phyloP scores from a whole-genome alignment of 35 echinoderm and acorn worm genomes.

The Amphiura filiformis region DNA sequence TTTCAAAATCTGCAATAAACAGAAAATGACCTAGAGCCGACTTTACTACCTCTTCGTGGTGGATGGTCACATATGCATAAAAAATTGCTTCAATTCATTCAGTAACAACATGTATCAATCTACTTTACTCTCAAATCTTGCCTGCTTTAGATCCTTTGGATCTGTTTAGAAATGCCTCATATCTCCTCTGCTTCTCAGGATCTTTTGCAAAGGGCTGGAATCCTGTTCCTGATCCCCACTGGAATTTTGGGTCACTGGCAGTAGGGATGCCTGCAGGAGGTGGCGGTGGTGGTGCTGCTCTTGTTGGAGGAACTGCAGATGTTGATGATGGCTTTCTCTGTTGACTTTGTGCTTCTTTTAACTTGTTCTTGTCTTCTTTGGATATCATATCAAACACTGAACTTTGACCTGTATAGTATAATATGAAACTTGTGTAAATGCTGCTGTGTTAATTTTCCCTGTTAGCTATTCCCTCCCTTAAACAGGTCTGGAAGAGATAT shows the following conservation, averaged over 20 bases:
- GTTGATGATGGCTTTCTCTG: neutral
- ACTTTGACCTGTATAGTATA: slow-evolving; percentile 15
- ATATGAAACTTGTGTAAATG: no score
- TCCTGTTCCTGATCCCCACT: neutral
- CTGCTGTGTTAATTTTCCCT: no score
- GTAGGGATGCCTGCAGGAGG: neutral
- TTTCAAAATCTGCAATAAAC: no score
- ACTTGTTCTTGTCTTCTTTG: slow-evolving; percentile 30
- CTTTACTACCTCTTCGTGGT: no score
- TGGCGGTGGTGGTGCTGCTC: neutral
- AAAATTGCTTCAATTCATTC: no score
- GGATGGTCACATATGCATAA: no score
- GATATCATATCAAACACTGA: slow-evolving; percentile 49
- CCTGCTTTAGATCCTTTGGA: neutral
- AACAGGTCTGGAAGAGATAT: no score
- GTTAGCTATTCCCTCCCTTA: no score
- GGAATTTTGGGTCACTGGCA: slow-evolving; percentile 4
- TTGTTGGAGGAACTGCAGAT: neutral
- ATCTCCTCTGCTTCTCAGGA: slow-evolving; percentile 66
- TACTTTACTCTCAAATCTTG: neutral
- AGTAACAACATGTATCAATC: no score
- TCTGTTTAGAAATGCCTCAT: slow-evolving; percentile 51
- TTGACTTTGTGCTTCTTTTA: slow-evolving; percentile 18
- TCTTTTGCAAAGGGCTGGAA: slow-evolving; percentile 69
- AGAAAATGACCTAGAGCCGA: no score